A percentile compares a stretch with the other conserved stretches of the same genome.
Conservation (phyloP, 2,888 invertebrate genomes). For the Acholoe squamosa region DNA sequence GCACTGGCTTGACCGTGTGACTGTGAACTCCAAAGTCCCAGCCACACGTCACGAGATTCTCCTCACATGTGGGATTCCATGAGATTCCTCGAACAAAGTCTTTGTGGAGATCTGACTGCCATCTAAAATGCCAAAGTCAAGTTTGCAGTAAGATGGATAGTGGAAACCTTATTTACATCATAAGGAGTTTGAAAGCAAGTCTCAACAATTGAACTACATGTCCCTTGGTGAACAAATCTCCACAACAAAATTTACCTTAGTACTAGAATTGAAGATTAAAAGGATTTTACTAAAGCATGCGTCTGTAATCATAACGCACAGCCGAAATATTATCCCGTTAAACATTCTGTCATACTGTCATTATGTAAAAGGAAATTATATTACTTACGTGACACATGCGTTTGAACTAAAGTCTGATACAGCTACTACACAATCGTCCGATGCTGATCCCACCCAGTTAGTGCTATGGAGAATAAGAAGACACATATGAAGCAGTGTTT, state of each 20-base stretch:
- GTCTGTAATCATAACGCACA: no score
- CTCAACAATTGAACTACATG: no score
- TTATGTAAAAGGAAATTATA: neutral
- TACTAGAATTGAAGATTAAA: no score
- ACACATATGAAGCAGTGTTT: neutral
- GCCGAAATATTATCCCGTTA: no score
- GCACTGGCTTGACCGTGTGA: slow-evolving; percentile 2
- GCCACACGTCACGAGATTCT: slow-evolving; percentile 86
- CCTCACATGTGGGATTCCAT: slow-evolving; percentile 84
- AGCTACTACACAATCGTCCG: slow-evolving; percentile 79
- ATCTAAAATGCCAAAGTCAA: slow-evolving; percentile 75
- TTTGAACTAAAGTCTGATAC: slow-evolving; percentile 72
- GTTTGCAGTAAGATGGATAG: no score
- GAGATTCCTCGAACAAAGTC: slow-evolving; percentile 86
- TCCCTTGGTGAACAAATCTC: no score
- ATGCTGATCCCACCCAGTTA: slow-evolving; percentile 77
- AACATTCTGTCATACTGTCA: no score
- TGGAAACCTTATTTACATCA: no score
- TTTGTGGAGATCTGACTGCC: slow-evolving; percentile 84
- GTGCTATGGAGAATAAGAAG: slow-evolving; percentile 70
- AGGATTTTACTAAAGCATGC: no score
- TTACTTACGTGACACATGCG: slow-evolving; percentile 56
- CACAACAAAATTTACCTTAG: no score
- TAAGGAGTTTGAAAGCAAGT: no score
- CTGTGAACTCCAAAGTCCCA: slow-evolving; percentile 84